Percentiles rank a stretch among this genome's conserved stretches.
Evolutionary conservation across 2,888 invertebrate species (phyloP).

Genomic region (Lithophane ornitopus): DNA sequence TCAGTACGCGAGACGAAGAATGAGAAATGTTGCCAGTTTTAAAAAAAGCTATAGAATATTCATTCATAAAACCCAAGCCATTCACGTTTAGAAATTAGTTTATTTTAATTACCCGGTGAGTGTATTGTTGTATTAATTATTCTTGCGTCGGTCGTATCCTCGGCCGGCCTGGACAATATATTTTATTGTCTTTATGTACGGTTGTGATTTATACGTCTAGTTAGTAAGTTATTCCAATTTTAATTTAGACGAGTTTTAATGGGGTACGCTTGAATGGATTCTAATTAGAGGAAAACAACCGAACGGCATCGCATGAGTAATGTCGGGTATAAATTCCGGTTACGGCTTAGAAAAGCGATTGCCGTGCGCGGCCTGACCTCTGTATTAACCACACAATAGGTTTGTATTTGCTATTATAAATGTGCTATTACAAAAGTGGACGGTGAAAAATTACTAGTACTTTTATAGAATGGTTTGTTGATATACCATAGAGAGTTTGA

Average conservation of each 20-base stretch:
- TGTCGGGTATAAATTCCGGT: slow-evolving; percentile 88
- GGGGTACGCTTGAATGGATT: slow-evolving; percentile 89
- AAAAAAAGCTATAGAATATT: slow-evolving; percentile 82
- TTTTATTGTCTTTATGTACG: slow-evolving; percentile 88
- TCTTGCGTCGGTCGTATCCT: slow-evolving; percentile 74
- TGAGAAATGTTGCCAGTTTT: slow-evolving; percentile 87
- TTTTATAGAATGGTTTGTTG: slow-evolving; percentile 68
- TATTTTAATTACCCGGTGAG: slow-evolving; percentile 89
- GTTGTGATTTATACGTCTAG: slow-evolving; percentile 89
- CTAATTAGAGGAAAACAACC: slow-evolving; percentile 90
- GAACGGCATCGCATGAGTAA: slow-evolving; percentile 84
- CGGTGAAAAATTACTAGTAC: slow-evolving; percentile 80
- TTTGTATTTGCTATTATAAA: slow-evolving; percentile 84
- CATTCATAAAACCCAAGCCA: slow-evolving; percentile 86
- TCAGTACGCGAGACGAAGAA: slow-evolving; percentile 85
- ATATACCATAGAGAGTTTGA: slow-evolving; percentile 57
- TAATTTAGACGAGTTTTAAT: slow-evolving; percentile 90
- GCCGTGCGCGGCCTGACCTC: slow-evolving; percentile 75
- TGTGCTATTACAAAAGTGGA: slow-evolving; percentile 82
- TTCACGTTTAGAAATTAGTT: slow-evolving; percentile 88
- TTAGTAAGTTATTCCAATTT: slow-evolving; percentile 90
- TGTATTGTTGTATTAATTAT: slow-evolving; percentile 90
- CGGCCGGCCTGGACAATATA: slow-evolving; percentile 86
- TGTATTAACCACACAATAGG: slow-evolving; percentile 79
- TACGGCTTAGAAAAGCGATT: slow-evolving; percentile 84